phyloP scores from a whole-genome alignment of 2,888 invertebrate genomes.

The Hirtodrosophila histrioides region DNA sequence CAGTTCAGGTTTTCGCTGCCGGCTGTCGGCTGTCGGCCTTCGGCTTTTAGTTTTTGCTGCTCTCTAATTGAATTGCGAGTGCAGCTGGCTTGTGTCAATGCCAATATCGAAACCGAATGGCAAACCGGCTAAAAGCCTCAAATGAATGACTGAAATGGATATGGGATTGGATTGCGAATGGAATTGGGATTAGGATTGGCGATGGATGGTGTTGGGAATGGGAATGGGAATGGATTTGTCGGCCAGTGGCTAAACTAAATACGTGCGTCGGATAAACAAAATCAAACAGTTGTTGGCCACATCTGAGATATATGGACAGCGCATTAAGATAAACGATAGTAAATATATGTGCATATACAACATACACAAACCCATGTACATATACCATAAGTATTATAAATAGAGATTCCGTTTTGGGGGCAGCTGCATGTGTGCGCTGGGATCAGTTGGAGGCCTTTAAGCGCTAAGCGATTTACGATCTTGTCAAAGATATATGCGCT shows the following conservation, averaged over 20 bases:
- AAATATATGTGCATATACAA: slow-evolving; percentile 2
- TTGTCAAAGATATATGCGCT: slow-evolving; percentile 64
- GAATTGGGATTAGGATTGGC: slow-evolving; percentile 1
- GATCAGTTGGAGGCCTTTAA: slow-evolving; percentile 1
- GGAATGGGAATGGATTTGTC: neutral
- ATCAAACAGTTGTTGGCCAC: slow-evolving; percentile 24
- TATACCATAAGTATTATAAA: slow-evolving; percentile 1
- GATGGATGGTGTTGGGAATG: neutral
- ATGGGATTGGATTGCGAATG: too few relatives aligned
- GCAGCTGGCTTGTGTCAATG: neutral
- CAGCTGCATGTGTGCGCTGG: neutral
- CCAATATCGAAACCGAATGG: slow-evolving; percentile 1
- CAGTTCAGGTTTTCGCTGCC: neutral
- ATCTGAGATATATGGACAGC: slow-evolving; percentile 15
- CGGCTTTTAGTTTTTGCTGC: neutral
- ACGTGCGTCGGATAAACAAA: slow-evolving; percentile 57
- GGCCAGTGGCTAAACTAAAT: slow-evolving; percentile 5
- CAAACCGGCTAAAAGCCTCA: slow-evolving; percentile 6
- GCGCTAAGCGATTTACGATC: slow-evolving; percentile 74
- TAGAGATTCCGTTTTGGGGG: too few relatives aligned
- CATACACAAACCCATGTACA: neutral
- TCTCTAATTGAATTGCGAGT: slow-evolving; percentile 39
- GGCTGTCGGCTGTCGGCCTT: neutral
- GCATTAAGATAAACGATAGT: slow-evolving; percentile 26
- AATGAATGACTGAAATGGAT: slow-evolving; percentile 6